A percentile compares a stretch with the other conserved stretches of the same genome.
Conservation (phyloP, 2,888 invertebrate genomes). For the Caenorhabditis angaria region DNA sequence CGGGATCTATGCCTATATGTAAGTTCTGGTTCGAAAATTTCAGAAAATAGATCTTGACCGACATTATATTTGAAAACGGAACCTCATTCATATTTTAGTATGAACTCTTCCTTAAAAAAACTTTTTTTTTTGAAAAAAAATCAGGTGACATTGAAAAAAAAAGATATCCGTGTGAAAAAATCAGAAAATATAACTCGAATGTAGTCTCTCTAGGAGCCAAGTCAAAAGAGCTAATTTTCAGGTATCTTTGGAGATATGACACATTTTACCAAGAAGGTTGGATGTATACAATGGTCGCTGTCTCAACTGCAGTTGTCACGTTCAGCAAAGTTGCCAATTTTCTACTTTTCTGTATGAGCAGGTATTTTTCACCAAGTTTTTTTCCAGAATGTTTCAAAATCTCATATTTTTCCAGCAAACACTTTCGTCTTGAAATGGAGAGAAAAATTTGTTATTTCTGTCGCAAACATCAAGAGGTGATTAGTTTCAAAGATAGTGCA, state of each 20-base stretch:
- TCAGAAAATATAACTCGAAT: not conserved
- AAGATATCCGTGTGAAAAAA: not conserved
- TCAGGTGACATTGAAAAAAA: not conserved
- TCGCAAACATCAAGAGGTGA: slow-evolving; percentile 18
- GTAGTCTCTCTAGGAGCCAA: not conserved
- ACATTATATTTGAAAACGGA: too few relatives aligned
- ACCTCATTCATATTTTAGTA: too few relatives aligned
- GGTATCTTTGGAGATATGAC: slow-evolving; percentile 46
- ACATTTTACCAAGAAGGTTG: slow-evolving; percentile 28
- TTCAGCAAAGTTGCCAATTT: slow-evolving; percentile 58
- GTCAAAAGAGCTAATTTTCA: slow-evolving; percentile 14
- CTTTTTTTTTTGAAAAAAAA: too few relatives aligned
- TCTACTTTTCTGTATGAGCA: slow-evolving; percentile 57
- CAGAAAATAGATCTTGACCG: too few relatives aligned
- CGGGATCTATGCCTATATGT: slow-evolving; percentile 52
- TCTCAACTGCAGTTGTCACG: slow-evolving; percentile 47
- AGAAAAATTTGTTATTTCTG: slow-evolving; percentile 41
- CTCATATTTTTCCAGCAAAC: slow-evolving; percentile 33
- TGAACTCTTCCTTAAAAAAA: too few relatives aligned
- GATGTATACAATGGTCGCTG: slow-evolving; percentile 45
- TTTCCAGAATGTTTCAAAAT: not conserved
- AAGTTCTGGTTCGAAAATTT: too few relatives aligned
- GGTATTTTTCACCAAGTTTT: slow-evolving; percentile 59
- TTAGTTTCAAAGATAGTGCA: slow-evolving; percentile 32
- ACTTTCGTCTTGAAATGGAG: slow-evolving; percentile 50